phyloP scores from a whole-genome alignment of 2,888 invertebrate species.

The Ochlodes sylvanus region DNA sequence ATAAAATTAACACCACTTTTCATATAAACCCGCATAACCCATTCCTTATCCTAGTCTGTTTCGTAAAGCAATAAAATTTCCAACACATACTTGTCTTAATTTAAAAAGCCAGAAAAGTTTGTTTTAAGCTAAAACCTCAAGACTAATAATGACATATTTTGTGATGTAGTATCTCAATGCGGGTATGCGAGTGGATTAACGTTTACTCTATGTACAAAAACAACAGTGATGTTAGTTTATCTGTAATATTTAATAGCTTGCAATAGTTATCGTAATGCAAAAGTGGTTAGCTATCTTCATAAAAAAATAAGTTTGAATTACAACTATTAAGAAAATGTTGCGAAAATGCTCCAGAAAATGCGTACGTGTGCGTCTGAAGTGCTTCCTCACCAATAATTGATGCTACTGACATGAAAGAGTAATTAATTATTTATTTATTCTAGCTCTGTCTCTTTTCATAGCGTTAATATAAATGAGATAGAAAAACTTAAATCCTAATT shows the following conservation, averaged over 20 bases:
- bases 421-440: not conserved
- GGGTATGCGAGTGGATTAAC: not conserved
- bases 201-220: not conserved
- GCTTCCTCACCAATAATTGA: not conserved
- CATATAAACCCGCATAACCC: slow-evolving; percentile 14
- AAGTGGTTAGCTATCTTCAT: not conserved
- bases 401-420: not conserved
- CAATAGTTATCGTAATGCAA: not conserved
- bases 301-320: not conserved
- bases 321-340: not conserved
- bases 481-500: not conserved
- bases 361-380: not conserved
- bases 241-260: not conserved
- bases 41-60: slow-evolving; percentile 23
- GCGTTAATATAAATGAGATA: not conserved
- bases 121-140: not conserved
- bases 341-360: not conserved
- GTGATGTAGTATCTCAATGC: not conserved
- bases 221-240: not conserved
- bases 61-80: not conserved
- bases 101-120: not conserved
- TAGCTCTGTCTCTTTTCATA: not conserved
- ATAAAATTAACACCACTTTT: slow-evolving; percentile 10
- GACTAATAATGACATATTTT: not conserved
- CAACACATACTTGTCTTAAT: not conserved